A percentile compares a stretch with the other conserved stretches of the same genome.
Conservation (phyloP, 2,113 vertebrate species). For the Onychostruthus taczanowskii region DNA sequence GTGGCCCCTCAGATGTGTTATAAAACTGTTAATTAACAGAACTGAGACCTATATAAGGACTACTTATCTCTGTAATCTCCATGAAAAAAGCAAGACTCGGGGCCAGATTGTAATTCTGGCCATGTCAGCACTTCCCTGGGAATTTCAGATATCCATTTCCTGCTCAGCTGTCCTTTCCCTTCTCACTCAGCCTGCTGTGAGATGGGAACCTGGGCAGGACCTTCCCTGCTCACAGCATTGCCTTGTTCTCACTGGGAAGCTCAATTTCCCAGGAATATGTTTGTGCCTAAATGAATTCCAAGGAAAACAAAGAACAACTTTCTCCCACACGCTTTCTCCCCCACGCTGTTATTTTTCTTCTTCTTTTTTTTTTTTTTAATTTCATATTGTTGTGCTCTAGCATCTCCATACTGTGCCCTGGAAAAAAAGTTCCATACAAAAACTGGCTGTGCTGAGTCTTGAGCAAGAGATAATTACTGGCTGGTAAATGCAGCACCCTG, state of each 20-base stretch:
- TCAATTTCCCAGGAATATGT: background rate
- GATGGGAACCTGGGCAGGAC: background rate
- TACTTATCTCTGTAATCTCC: background rate
- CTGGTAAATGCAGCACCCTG: background rate
- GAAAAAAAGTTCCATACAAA: background rate
- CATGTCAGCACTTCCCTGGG: background rate
- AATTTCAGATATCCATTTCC: background rate
- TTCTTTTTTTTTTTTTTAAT: too few species aligned
- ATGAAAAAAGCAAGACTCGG: background rate
- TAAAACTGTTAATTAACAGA: constrained; percentile 5
- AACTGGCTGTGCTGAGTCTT: background rate
- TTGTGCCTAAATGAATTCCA: background rate
- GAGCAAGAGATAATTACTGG: background rate
- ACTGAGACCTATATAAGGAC: background rate
- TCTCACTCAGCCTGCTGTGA: background rate
- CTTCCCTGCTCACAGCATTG: background rate
- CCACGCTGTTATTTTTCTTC: background rate
- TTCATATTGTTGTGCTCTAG: background rate
- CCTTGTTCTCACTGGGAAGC: background rate
- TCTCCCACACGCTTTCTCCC: background rate
- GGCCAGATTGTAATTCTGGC: background rate
- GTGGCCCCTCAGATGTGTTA: background rate
- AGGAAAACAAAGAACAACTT: background rate
- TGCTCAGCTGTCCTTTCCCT: background rate
- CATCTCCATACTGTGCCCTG: background rate